A percentile compares a stretch with the other conserved stretches of the same genome.
Evolutionary conservation across 64 coral and sea anemone species (phyloP).

Genomic region (Dendronephthya gigantea): DNA sequence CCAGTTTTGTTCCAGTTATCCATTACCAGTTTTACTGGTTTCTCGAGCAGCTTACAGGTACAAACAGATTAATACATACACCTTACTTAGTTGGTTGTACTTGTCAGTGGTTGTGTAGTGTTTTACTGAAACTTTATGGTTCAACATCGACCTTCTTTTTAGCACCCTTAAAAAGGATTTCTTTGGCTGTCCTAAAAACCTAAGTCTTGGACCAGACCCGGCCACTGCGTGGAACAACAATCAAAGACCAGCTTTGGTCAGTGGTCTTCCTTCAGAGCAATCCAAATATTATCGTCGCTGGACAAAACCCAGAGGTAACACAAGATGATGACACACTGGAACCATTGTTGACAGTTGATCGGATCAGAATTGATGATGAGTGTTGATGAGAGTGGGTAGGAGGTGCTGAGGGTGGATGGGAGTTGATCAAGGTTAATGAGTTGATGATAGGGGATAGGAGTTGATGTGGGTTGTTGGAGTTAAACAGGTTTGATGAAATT

Average conservation of each 20-base stretch:
- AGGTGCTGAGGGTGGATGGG: too few relatives aligned
- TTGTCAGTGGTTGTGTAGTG: too few relatives aligned
- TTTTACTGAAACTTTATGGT: too few relatives aligned
- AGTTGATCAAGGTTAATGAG: too few relatives aligned
- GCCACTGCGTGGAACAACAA: neutral
- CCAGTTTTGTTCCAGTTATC: conserved; percentile 85
- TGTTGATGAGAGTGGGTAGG: too few relatives aligned
- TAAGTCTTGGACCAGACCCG: neutral
- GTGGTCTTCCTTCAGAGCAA: conserved; percentile 65
- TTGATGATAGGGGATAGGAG: too few relatives aligned
- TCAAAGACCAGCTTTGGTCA: conserved; percentile 9
- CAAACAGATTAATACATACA: too few relatives aligned
- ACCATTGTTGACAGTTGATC: too few relatives aligned
- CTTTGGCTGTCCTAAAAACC: conserved; percentile 8
- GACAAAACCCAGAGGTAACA: conserved; percentile 4
- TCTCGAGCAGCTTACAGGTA: conserved; percentile 52
- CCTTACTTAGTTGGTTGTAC: too few relatives aligned
- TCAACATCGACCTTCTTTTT: neutral
- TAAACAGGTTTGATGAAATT: too few relatives aligned
- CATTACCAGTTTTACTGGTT: conserved; percentile 81
- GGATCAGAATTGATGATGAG: too few relatives aligned
- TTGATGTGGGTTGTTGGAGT: too few relatives aligned
- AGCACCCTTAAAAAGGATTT: neutral
- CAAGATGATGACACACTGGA: neutral
- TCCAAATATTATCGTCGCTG: conserved; percentile 48